Evolutionary conservation across 2,113 vertebrate species (phyloP).

Genomic region (Pangasianodon gigas): DNA sequence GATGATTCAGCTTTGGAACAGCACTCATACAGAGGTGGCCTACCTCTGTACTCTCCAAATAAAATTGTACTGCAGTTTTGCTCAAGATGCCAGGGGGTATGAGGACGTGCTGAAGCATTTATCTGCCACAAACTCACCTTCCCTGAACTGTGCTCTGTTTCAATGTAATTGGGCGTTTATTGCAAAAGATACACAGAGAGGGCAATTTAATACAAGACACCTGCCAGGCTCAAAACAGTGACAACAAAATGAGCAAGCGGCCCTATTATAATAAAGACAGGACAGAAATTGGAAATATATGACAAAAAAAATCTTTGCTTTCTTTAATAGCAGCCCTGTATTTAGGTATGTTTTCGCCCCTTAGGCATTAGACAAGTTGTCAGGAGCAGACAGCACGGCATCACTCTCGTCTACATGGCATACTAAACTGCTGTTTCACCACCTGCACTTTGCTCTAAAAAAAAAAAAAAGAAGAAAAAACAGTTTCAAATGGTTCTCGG

Average conservation of each 20-base stretch:
- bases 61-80: constrained; percentile 22
- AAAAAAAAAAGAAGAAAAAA: neutral
- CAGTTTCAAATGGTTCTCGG: neutral
- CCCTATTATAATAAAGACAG: constrained; percentile 2
- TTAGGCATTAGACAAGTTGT: constrained; percentile 40
- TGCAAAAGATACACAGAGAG: neutral
- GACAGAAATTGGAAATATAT: constrained; percentile 14
- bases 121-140: constrained; percentile 34
- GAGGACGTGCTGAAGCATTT: neutral
- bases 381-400: constrained; percentile 20
- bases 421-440: constrained; percentile 35
- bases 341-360: constrained; percentile 19
- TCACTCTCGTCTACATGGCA: constrained; percentile 29
- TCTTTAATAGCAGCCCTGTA: constrained; percentile 24
- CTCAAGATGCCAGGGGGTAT: constrained; percentile 11
- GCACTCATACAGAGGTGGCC: neutral
- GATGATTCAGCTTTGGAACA: constrained; percentile 13
- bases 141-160: neutral
- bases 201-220: constrained; percentile 33
- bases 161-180: constrained; percentile 22
- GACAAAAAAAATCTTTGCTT: constrained; percentile 1
- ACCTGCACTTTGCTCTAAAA: constrained; percentile 29
- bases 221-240: constrained; percentile 7
- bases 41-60: neutral
- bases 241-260: neutral